Base-by-base conservation (phyloP, 2,797 vertebrate genomes). In the Ambastaia sidthimunki region DNA sequence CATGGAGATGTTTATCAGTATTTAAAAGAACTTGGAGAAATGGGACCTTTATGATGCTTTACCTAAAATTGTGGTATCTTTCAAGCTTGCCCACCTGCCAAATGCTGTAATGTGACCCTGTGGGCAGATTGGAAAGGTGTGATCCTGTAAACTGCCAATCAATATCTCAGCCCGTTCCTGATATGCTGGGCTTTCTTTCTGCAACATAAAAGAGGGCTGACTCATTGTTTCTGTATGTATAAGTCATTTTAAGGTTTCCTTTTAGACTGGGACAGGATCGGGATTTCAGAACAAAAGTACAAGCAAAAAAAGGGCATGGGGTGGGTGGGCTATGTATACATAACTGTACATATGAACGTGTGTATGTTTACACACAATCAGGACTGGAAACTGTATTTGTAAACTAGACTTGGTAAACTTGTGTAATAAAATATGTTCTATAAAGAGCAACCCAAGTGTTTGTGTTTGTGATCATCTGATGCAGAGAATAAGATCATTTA, bases 321-420 rank as follows among this genome's bases (percentile, higher is more conserved):
- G 90, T 83, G 9, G 60, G 70, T 69, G 66, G 47, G 57, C 9
- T 92, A 88, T 93, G 90, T 92, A 94, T 92, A 92, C 91, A 91
- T 81, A 91, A 90, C 92, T 98, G 95, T 97, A 97, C 94, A 97
- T 97, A 95, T 96, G 91, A 93, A 92, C 88, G 93, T 94, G 95
- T 94, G 91, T 95, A 37, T 89, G 85, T 85, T 87, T 85, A 90
- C 89, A 92, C 91, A 90, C 80, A 78, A 90, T 92, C 92, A 91
- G 88, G 91, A 94, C 93, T 92, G 91, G 93, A 93, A 92, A 91
- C 88, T 91, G 90, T 91, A 93, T 94, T 95, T 95, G 92, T 95
- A 94, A 94, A 93, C 92, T 92, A 92, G 92, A 91, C 91, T 93
- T 94, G 91, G 92, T 94, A 84, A 88, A 83, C 84, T 94, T 95